Conservation (phyloP, 2,888 invertebrate species). For the Carterocephalus palaemon region DNA sequence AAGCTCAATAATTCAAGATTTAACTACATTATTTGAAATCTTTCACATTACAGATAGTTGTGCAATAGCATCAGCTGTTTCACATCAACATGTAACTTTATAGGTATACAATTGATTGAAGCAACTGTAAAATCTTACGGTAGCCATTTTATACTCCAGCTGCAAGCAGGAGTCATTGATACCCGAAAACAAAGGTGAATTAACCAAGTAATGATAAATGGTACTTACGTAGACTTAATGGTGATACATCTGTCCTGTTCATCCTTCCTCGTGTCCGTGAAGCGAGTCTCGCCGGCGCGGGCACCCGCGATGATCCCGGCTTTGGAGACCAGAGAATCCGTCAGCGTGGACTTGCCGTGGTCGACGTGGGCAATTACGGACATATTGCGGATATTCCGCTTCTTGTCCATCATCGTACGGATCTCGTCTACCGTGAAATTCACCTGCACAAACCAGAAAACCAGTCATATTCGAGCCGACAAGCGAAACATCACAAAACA, state of each 20-base stretch:
- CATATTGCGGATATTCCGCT: conserved; percentile 99
- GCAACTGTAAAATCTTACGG: too few species aligned
- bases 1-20: too few species aligned
- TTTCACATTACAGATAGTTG: not conserved
- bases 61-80: conserved; percentile 16
- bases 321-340: conserved; percentile 99
- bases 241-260: conserved; percentile 99
- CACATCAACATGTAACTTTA: conserved; percentile 5
- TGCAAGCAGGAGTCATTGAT: conserved; percentile 5
- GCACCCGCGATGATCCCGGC: conserved; percentile 99
- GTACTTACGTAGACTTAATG: conserved; percentile 98
- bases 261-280: conserved; percentile 99
- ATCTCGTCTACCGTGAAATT: conserved; percentile 99
- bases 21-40: too few species aligned
- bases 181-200: conserved; percentile 21
- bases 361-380: conserved; percentile 99
- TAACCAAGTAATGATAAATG: conserved; percentile 22
- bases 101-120: too few species aligned
- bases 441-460: conserved; percentile 86
- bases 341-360: conserved; percentile 99
- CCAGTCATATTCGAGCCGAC: conserved; percentile 50
- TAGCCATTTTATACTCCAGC: conserved; percentile 9
- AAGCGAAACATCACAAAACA: conserved; percentile 46
- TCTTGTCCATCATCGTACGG: conserved; percentile 99
- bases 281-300: conserved; percentile 99